These are phyloP conservation scores for Isichthys henryi DNA, from an alignment of 2,113 vertebrate genomes.

Conservation along the genomic window DNA sequence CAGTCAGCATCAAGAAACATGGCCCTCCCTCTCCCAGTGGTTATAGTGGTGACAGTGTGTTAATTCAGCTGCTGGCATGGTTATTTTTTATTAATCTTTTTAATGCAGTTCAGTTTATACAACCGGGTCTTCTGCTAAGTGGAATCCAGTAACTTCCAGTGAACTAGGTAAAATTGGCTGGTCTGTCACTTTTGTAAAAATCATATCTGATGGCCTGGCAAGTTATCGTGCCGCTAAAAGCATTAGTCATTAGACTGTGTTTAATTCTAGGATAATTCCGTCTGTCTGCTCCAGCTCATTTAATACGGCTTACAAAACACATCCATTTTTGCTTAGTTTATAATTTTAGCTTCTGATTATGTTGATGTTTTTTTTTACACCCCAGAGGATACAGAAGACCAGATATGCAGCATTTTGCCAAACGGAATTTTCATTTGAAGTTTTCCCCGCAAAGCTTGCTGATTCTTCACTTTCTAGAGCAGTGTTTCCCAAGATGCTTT, in stretches of 20 bases:
- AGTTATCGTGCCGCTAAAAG: conserved; percentile 4
- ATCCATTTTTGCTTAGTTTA: background rate
- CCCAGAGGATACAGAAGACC: background rate
- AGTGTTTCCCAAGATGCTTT: background rate
- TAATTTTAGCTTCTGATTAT: background rate
- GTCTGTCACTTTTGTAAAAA: conserved; percentile 42
- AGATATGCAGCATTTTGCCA: background rate
- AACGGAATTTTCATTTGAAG: conserved; percentile 21
- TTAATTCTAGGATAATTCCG: background rate
- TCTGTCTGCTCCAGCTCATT: background rate
- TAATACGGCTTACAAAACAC: background rate
- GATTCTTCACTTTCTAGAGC: background rate
- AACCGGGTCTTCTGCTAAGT: conserved; percentile 48
- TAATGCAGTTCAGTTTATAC: conserved; percentile 39
- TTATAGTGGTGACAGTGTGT: background rate
- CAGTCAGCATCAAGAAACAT: conserved; percentile 30
- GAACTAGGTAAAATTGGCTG: conserved; percentile 62
- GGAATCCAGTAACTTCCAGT: conserved; percentile 60
- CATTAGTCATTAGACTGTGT: background rate
- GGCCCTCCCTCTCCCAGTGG: background rate
- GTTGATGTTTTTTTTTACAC: background rate
- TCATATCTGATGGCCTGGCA: background rate
- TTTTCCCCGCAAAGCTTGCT: conserved; percentile 25
- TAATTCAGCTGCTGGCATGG: background rate
- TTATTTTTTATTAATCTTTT: background rate